Base-by-base conservation (phyloP, 2,888 invertebrate species). In the Pollenia amentaria region DNA sequence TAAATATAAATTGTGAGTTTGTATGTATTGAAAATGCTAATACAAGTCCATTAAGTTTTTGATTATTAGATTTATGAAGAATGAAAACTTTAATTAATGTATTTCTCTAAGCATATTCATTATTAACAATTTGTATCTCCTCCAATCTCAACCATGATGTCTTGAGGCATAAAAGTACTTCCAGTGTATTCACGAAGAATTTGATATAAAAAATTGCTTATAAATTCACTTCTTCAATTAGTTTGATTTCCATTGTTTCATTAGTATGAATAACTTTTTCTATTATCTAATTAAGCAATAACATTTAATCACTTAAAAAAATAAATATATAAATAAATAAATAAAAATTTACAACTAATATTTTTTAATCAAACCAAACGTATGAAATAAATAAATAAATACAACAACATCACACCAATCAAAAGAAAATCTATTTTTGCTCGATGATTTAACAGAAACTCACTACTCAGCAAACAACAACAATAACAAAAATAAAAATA, bases 371-470 rank as follows among this genome's bases (percentile, higher is more conserved):
- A 84, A 78, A 73, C 16, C 2, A 72, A 78, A 75, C 46, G 70
- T 60, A 53, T 53, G 18, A 16, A 42, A 67, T 38, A 69, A 53
- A 62, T 44, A 55, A 76, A 46, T 67, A 46, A 21, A 38, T 16
- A 53, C 12, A 73, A 69, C 38, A 75, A 48, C 69, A 80, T 46
- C 60, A 64, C 11, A 53, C 29, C 16, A 76, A 79, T 65, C 12
- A 72, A 72, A 62, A 64, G 46, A 60, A 84, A 79, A 81, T 81
- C 72, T 85, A 85, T 85, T 85, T 85, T 85, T 81, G 46, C n/a
- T 46, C 51, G 64, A 81, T 85, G 85, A 85, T 77, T 85, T 85
- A 77, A 85, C 60, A 75, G n/a, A 53, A 8, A 29, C 29, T 29
- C 6, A 29, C 29, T 29, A 29, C 29, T 10, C 64, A 40, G 69